These are phyloP conservation scores for Zosterops pallidus DNA, from an alignment of 2,113 vertebrate genomes.

Conservation along the genomic window DNA sequence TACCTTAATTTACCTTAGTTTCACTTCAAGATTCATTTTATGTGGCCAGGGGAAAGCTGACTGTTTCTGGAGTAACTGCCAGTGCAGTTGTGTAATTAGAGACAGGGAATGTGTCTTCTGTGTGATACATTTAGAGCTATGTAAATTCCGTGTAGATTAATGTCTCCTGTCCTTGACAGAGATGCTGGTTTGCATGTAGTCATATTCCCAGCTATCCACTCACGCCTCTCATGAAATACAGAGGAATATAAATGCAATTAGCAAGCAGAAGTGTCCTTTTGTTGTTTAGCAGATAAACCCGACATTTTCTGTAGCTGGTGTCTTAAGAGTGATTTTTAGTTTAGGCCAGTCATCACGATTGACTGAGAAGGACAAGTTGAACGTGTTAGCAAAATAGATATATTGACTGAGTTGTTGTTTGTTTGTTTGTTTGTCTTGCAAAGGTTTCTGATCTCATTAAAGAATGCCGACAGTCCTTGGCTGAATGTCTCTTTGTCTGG, in stretches of 20 bases:
- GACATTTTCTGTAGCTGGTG: not conserved
- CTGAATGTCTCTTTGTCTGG: slow-evolving; percentile 94
- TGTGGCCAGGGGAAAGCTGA: not conserved
- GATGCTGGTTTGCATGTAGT: not conserved
- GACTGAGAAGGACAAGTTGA: not conserved
- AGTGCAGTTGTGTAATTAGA: not conserved
- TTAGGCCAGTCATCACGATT: not conserved
- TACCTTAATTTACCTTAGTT: not conserved
- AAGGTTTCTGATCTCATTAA: slow-evolving; percentile 95
- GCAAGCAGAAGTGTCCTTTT: not conserved
- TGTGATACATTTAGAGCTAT: not conserved
- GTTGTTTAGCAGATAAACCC: not conserved
- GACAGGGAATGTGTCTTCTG: not conserved
- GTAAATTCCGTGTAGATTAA: not conserved
- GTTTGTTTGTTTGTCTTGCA: not conserved
- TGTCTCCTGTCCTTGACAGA: not conserved
- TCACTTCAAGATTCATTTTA: not conserved
- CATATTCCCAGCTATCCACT: not conserved
- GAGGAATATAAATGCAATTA: not conserved
- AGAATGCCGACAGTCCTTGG: slow-evolving; percentile 89
- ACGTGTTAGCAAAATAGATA: not conserved
- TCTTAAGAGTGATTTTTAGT: not conserved
- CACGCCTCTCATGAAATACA: not conserved
- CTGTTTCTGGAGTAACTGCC: not conserved
- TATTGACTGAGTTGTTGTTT: not conserved